These are phyloP conservation scores for Lemur catta DNA, from an alignment of 2,797 vertebrate species.

Conservation along the genomic window DNA sequence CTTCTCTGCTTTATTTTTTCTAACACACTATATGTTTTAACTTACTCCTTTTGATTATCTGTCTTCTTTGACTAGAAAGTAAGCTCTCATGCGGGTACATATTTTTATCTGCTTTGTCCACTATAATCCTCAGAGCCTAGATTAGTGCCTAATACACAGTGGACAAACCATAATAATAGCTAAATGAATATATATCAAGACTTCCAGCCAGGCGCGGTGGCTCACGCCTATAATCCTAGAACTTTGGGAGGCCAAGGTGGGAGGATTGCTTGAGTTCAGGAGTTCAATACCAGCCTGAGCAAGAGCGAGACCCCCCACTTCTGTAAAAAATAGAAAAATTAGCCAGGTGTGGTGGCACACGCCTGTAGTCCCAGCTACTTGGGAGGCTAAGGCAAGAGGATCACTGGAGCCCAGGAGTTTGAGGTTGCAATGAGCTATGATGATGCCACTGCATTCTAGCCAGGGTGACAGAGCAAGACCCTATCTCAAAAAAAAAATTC, in stretches of 20 bases:
- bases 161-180: background rate
- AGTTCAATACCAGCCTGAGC: background rate
- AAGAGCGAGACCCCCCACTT: background rate
- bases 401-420: background rate
- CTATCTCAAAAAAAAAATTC: background rate
- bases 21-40: background rate
- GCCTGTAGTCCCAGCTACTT: background rate
- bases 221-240: background rate
- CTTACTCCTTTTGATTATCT: background rate
- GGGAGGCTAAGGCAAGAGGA: background rate
- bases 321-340: background rate
- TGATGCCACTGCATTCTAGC: background rate
- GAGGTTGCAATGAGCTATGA: background rate
- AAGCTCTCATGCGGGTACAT: background rate
- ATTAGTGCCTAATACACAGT: background rate
- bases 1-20: background rate
- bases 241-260: background rate
- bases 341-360: background rate
- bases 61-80: background rate
- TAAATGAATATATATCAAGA: background rate
- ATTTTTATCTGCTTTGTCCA: conserved; percentile 14
- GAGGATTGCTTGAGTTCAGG: background rate
- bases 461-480: background rate
- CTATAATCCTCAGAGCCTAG: background rate
- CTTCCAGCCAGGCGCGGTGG: background rate